A percentile compares a stretch with the other conserved stretches of the same genome.
These are phyloP conservation scores for Nephrotoma guestfalica DNA, from an alignment of 2,888 invertebrate genomes.

Conservation along the genomic window DNA sequence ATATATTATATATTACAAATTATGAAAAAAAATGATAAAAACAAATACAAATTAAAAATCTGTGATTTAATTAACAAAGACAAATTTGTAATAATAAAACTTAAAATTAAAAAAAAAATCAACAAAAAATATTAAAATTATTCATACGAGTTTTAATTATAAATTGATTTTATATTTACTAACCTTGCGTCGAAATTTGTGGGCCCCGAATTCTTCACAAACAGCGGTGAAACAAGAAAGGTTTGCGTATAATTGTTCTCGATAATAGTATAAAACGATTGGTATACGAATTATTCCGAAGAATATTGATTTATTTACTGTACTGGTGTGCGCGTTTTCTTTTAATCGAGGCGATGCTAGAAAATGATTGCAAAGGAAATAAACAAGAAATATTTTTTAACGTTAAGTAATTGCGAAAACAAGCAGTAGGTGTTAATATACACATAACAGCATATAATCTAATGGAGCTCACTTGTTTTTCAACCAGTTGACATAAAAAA, in stretches of 20 bases:
- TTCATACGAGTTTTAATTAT: background rate
- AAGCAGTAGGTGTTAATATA: too few relatives aligned
- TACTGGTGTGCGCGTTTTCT: too few relatives aligned
- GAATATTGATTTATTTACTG: background rate
- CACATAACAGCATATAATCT: too few relatives aligned
- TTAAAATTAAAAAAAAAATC: background rate
- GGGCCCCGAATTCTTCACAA: background rate
- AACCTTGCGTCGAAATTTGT: background rate
- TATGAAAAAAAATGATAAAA: background rate
- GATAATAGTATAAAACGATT: background rate
- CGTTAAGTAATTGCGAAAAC: too few relatives aligned
- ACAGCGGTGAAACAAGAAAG: background rate
- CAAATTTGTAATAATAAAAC: slow-evolving; percentile 3
- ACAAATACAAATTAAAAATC: slow-evolving; percentile 3
- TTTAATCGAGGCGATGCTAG: too few relatives aligned
- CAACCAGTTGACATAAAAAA: too few relatives aligned
- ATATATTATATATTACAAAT: background rate
- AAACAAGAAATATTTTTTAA: too few relatives aligned
- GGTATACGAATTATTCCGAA: background rate
- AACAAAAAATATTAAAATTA: background rate
- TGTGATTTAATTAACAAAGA: slow-evolving; percentile 1
- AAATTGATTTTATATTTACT: background rate
- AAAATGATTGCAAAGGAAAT: too few relatives aligned
- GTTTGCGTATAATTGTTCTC: background rate
- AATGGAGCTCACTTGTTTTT: too few relatives aligned